Percentiles rank a stretch among this genome's conserved stretches.
Conservation (phyloP, 92 coral and sea anemone species). For the Paragorgia papillata region DNA sequence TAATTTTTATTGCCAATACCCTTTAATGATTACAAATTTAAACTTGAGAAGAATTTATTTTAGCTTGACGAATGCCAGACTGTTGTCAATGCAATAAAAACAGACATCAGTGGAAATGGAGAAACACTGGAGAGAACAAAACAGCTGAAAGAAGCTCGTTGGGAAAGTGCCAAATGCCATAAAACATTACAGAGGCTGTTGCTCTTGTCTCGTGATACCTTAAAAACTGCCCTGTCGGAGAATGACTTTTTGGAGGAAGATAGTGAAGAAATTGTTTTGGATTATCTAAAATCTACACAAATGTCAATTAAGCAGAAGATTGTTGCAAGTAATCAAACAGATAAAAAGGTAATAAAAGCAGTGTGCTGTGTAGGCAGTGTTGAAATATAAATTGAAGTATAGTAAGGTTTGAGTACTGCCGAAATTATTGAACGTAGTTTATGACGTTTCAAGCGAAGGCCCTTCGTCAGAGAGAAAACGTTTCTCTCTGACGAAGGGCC, state of each 20-base stretch:
- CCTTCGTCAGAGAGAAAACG: too few relatives aligned
- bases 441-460: too few relatives aligned
- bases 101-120: slow-evolving; percentile 8
- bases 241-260: slow-evolving; percentile 4
- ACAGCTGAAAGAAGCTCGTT: slow-evolving; percentile 25
- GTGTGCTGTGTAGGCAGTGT: too few relatives aligned
- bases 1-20: too few relatives aligned
- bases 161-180: not conserved
- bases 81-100: slow-evolving; percentile 11
- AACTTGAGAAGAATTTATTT: not conserved
- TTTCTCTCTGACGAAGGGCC: too few relatives aligned
- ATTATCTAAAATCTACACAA: slow-evolving; percentile 3
- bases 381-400: too few relatives aligned
- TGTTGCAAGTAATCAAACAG: slow-evolving; percentile 10
- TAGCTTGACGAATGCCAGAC: slow-evolving; percentile 26
- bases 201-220: not conserved
- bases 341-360: slow-evolving; percentile 26
- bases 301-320: not conserved
- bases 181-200: not conserved
- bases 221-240: slow-evolving; percentile 17
- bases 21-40: too few relatives aligned
- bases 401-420: too few relatives aligned
- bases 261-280: slow-evolving; percentile 20
- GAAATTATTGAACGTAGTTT: too few relatives aligned
- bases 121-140: slow-evolving; percentile 12